Evolutionary conservation across 2,888 invertebrate species (phyloP), one percentile per base, ranked within the genome.

Genomic region (Lithophane semibrunnea): DNA sequence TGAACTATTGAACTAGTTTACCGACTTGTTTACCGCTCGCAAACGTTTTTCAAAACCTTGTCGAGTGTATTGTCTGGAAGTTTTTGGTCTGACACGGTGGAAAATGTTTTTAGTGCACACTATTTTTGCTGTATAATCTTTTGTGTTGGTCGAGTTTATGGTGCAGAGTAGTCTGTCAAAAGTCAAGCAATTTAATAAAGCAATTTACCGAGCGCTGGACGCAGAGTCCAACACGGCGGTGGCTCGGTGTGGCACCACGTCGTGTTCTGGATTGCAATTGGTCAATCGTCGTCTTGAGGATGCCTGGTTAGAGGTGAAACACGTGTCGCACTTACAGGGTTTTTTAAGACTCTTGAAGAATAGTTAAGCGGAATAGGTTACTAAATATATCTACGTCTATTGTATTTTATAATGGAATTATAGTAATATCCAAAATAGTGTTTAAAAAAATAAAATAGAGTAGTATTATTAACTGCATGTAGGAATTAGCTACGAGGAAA

Each of bases 1-100:
- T 86, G 79, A 63, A 73, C 71, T 77, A 86, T 83, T 83, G 76
- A 72, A 79, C 83, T 73, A 83, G 77, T 79, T 86, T 68, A 42
- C 49, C 13, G 24, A 18, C 58, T 77, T 75, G 80, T 86, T 85
- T 83, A 21, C 44, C 21, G 63, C 52, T 75, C n/a, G 66, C 52
- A 61, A 86, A 75, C 63, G 64, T 67, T 78, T 85, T 81, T 74
- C 58, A 63, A 54, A 71, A 80, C 72, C 44, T 75, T 61, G 70
- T 74, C 66, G 52, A 61, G 21, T 66, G 47, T 77, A 64, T 64
- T 73, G 66, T 77, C 10, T 7, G 47, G 5, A 56, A 77, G 37
- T 73, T 73, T 66, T 63, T 21, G 12, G 24, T 56, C 1, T 60
- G 24, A 24, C 60, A 66, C 29, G 37, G 12, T 18, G 60, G 24